Evolutionary conservation across 2,797 vertebrate genomes (phyloP).

Genomic region (Sandelia bainsii): DNA sequence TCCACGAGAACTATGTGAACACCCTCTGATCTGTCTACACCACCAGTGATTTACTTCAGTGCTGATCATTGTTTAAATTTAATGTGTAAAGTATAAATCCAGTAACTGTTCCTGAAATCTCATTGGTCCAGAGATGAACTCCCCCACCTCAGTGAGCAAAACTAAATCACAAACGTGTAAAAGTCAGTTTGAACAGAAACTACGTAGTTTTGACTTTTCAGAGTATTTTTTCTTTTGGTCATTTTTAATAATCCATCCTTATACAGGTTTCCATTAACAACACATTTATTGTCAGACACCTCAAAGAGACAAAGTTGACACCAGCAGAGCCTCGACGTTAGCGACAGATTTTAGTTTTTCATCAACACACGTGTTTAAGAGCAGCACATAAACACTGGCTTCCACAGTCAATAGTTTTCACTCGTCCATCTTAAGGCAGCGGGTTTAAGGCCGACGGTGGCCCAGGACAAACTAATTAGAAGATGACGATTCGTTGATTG

Average conservation of each 20-base stretch:
- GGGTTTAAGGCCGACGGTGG: constrained; percentile 53
- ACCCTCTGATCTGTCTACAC: background rate
- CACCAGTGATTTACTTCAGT: no score
- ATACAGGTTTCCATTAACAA: background rate
- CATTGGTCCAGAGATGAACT: constrained; percentile 54
- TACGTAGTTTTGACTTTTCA: no score
- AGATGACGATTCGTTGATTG: background rate
- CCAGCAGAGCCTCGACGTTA: background rate
- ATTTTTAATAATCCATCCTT: background rate
- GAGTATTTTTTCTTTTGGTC: background rate
- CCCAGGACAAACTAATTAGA: background rate
- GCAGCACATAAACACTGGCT: constrained; percentile 29
- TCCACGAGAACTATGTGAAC: background rate
- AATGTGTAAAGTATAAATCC: background rate
- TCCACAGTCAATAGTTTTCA: constrained; percentile 3
- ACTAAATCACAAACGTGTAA: no score
- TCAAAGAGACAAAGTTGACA: background rate
- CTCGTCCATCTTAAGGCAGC: constrained; percentile 55
- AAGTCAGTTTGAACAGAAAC: background rate
- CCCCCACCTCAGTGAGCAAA: background rate
- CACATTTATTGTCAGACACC: background rate
- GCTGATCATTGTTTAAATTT: no score
- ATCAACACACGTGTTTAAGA: background rate
- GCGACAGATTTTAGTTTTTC: background rate
- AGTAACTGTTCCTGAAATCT: constrained; percentile 42